These are phyloP conservation scores for Hedya salicella DNA, from an alignment of 2,888 invertebrate species.

Conservation along the genomic window DNA sequence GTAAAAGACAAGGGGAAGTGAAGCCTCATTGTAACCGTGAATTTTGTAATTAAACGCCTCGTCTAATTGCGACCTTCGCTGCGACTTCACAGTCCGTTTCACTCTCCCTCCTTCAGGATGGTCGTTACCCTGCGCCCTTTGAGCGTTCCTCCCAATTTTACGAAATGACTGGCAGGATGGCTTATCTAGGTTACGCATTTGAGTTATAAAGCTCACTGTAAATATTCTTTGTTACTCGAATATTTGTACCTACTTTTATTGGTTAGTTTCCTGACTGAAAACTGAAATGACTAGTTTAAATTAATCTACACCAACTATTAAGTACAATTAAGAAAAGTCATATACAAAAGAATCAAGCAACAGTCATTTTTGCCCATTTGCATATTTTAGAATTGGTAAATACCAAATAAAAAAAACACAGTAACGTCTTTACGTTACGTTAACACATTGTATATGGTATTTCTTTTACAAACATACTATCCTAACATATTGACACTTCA, in stretches of 20 bases:
- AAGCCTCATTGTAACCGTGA: constrained; percentile 79
- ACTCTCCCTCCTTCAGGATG: constrained; percentile 63
- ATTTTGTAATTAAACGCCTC: constrained; percentile 83
- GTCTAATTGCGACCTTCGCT: constrained; percentile 80
- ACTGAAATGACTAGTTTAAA: too few species aligned
- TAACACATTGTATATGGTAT: too few species aligned
- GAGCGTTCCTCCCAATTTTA: constrained; percentile 39
- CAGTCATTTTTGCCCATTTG: too few species aligned
- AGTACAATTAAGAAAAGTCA: too few species aligned
- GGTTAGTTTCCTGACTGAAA: too few species aligned
- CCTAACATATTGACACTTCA: neutral
- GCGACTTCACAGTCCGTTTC: constrained; percentile 67
- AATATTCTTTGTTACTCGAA: neutral
- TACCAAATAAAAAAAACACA: too few species aligned
- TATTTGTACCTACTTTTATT: neutral
- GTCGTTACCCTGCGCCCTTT: constrained; percentile 42
- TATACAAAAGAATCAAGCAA: too few species aligned
- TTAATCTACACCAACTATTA: too few species aligned
- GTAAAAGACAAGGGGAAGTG: constrained; percentile 76
- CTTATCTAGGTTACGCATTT: constrained; percentile 25
- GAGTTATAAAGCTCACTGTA: neutral
- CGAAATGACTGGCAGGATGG: constrained; percentile 38
- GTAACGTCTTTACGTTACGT: too few species aligned
- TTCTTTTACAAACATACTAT: neutral
- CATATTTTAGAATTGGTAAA: neutral